Evolutionary conservation across 2,888 invertebrate genomes (phyloP), one percentile per base, ranked within the genome.

Genomic region (Syritta pipiens): DNA sequence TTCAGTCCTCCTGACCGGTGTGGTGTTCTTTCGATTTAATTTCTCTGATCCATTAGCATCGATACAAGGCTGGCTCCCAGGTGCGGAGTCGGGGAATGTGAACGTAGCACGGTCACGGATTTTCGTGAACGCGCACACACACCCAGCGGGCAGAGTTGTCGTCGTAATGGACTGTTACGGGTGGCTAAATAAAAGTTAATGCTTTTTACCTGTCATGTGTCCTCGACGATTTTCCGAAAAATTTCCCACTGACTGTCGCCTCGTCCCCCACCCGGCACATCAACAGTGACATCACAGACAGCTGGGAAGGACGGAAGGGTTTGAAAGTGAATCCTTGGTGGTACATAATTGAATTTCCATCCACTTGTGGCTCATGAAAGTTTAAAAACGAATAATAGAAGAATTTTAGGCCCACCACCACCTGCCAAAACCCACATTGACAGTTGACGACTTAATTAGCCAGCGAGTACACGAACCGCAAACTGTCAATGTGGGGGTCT

Each of bases 21-120:
- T n/a, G 65, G 12, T 57, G 74, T 74, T 62, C 79, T 74, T 79
- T 79, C 42, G 77, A 67, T 72, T 74, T 74, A 77, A 72, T 72
- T 74, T 74, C n/a, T n/a, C 30, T 37, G 46, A 74, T 62, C 79
- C 74, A 79, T 79, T 79, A 74, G 67, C 67, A 68, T 62, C 32
- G 72, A 67, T 62, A 72, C 17, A 44, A 10, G 42, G 59, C 35
- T 48, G 22, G 35, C 12, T 10, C 10, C 2, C 22, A 6, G 53
- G 14, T 35, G 35, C 4, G 32, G 24, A 28, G 20, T 20, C 24
- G 22, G 49, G 14, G 57, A 12, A 46, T 20, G 17, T 14, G 26
- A 24, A 51, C n/a, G 22, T 22, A 51, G n/a, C n/a, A n/a, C n/a
- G n/a, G n/a, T n/a, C n/a, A n/a, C n/a, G n/a, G n/a, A n/a, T n/a